Conservation (phyloP, 2,797 vertebrate species). For the Lepilemur ruficaudatus region DNA sequence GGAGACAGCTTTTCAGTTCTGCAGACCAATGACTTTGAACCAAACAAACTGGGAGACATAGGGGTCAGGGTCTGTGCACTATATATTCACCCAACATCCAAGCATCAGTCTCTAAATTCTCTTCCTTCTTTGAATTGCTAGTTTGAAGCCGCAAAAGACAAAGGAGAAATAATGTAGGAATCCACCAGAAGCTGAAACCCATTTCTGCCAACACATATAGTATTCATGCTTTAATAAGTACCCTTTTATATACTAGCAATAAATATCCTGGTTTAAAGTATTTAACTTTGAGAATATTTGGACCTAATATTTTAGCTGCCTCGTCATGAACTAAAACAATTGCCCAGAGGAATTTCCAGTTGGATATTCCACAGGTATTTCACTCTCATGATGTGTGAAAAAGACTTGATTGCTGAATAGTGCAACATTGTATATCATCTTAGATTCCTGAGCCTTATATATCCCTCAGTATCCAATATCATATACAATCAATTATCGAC, state of each 20-base stretch:
- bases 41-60: neutral
- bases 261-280: neutral
- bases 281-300: neutral
- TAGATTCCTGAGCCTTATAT: neutral
- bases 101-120: neutral
- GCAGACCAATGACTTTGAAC: neutral
- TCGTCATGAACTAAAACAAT: neutral
- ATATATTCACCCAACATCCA: neutral
- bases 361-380: neutral
- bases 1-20: neutral
- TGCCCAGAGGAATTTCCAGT: neutral
- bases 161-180: neutral
- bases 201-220: neutral
- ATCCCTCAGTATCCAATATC: neutral
- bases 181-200: neutral
- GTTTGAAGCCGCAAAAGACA: neutral
- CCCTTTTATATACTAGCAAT: neutral
- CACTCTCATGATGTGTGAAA: neutral
- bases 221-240: neutral
- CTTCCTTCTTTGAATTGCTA: neutral
- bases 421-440: neutral
- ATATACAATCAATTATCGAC: neutral
- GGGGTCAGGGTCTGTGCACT: neutral
- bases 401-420: neutral
- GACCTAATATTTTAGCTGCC: neutral